Percentiles rank a stretch among this genome's conserved stretches.
Evolutionary conservation across 1,140 invertebrate genomes (phyloP).

Genomic region (Papilio glaucus): DNA sequence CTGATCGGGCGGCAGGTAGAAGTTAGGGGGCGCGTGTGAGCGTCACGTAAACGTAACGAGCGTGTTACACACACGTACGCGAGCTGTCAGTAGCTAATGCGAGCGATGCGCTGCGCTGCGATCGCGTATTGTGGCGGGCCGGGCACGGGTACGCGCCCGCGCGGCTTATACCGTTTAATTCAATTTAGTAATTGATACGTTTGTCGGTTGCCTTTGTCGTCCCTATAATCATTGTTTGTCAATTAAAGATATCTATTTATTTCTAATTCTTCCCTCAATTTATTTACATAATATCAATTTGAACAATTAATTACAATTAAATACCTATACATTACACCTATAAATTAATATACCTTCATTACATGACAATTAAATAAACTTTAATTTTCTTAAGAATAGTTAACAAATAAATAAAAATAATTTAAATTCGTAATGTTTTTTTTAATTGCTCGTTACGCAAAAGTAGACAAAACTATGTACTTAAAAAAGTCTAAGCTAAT

Average conservation of each 20-base stretch:
- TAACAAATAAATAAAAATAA: not conserved
- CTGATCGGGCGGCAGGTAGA: slow-evolving; percentile 52
- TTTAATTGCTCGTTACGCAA: not conserved
- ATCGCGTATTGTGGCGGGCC: slow-evolving; percentile 75
- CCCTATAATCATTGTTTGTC: slow-evolving; percentile 48
- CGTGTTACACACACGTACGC: slow-evolving; percentile 71
- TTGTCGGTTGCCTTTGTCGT: slow-evolving; percentile 67
- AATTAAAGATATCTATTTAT: slow-evolving; percentile 22
- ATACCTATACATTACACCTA: no score
- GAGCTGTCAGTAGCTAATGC: slow-evolving; percentile 81
- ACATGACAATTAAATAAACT: slow-evolving; percentile 7
- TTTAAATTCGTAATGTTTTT: not conserved
- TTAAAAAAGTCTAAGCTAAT: slow-evolving; percentile 22
- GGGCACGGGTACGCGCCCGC: slow-evolving; percentile 66
- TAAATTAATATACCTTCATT: no score
- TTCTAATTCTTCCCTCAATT: slow-evolving; percentile 31
- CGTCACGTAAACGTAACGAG: slow-evolving; percentile 79
- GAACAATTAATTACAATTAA: no score
- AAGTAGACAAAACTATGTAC: slow-evolving; percentile 22
- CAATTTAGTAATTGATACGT: slow-evolving; percentile 83
- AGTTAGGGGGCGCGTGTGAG: slow-evolving; percentile 69
- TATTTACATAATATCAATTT: not conserved
- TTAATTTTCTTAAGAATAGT: no score
- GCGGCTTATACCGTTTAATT: slow-evolving; percentile 81
- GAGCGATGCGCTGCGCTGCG: slow-evolving; percentile 75